These are phyloP conservation scores for Mormyrus proboscirostris DNA, from an alignment of 2,797 vertebrate genomes.

Conservation along the genomic window DNA sequence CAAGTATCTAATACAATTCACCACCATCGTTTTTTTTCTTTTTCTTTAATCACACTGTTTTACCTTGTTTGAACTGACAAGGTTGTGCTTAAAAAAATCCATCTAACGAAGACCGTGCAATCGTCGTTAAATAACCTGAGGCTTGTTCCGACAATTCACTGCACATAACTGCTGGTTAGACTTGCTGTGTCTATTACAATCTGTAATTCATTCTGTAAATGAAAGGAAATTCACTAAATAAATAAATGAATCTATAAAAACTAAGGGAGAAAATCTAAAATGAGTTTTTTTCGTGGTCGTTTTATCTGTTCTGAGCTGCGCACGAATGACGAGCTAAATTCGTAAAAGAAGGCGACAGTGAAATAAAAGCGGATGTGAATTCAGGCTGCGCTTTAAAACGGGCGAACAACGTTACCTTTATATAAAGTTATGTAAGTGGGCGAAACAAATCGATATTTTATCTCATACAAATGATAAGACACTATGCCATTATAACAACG, in stretches of 20 bases:
- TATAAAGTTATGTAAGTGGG: neutral
- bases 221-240: neutral
- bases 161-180: neutral
- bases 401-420: neutral
- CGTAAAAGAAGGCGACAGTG: neutral
- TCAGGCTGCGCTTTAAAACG: neutral
- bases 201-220: neutral
- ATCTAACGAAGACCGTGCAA: neutral
- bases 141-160: neutral
- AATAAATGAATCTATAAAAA: neutral
- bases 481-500: neutral
- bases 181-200: neutral
- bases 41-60: neutral
- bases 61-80: neutral
- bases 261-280: neutral
- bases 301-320: neutral
- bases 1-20: neutral
- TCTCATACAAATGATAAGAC: neutral
- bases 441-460: neutral
- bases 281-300: neutral
- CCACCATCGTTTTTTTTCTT: neutral
- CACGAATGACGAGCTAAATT: neutral
- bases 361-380: neutral
- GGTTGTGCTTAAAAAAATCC: neutral
- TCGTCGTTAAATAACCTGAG: neutral